phyloP scores from a whole-genome alignment of 2,113 vertebrate species.

The Gyps fulvus region DNA sequence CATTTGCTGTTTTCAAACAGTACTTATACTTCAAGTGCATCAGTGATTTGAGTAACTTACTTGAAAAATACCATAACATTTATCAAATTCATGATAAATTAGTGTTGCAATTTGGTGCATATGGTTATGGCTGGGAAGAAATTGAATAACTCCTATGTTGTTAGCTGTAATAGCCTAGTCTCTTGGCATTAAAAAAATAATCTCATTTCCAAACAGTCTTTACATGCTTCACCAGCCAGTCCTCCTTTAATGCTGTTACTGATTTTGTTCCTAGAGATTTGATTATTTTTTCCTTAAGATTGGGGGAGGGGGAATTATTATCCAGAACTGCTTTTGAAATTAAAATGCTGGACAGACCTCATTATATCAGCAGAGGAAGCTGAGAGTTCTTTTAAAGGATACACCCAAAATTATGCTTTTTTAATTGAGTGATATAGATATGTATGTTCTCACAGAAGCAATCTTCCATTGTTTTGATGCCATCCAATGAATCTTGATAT shows the following conservation, averaged over 20 bases:
- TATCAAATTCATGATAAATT: neutral
- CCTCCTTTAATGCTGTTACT: neutral
- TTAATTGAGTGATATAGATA: neutral
- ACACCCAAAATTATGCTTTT: neutral
- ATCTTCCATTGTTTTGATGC: neutral
- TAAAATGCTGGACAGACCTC: neutral
- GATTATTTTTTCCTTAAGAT: neutral
- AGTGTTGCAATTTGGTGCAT: neutral
- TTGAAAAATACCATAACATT: neutral
- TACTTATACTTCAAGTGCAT: neutral
- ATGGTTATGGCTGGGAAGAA: neutral
- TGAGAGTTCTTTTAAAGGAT: neutral
- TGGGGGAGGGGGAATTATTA: neutral
- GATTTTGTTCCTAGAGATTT: neutral
- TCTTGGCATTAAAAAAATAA: neutral
- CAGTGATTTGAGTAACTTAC: neutral
- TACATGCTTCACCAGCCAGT: neutral
- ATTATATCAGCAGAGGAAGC: neutral
- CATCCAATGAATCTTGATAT: neutral
- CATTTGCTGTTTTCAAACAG: neutral
- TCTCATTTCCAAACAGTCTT: neutral
- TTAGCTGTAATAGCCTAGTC: neutral
- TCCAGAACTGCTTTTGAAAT: neutral
- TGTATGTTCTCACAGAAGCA: neutral
- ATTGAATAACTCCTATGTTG: neutral